Conservation (phyloP, 2,888 invertebrate genomes). For the Pecten maximus region DNA sequence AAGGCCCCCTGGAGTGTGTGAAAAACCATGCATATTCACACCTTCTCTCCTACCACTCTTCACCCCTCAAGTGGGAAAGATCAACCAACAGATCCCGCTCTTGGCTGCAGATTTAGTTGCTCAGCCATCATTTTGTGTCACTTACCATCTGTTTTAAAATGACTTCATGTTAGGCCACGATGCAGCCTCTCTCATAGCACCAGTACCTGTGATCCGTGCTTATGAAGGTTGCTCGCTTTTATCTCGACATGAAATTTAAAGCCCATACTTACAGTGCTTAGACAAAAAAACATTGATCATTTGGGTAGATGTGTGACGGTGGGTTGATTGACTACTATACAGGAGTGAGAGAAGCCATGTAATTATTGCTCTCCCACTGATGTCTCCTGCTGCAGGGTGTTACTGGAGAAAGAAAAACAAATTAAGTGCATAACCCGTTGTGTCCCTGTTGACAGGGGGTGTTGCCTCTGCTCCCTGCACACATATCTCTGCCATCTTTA, state of each 20-base stretch:
- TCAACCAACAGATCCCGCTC: constrained; percentile 27
- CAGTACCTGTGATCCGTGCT: constrained; percentile 11
- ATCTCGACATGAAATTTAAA: constrained; percentile 11
- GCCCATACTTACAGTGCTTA: constrained; percentile 2
- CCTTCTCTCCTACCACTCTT: constrained; percentile 8
- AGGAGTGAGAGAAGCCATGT: constrained; percentile 26
- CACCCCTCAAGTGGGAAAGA: not conserved
- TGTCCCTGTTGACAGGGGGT: constrained; percentile 32
- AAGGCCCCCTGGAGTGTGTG: constrained; percentile 33
- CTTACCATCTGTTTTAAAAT: constrained; percentile 24
- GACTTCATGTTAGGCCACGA: not conserved
- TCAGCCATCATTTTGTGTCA: constrained; percentile 9
- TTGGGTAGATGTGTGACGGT: not conserved
- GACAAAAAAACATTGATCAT: not conserved
- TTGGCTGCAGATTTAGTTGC: constrained; percentile 30
- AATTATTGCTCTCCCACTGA: not conserved
- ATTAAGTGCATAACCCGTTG: constrained; percentile 22
- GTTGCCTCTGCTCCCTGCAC: constrained; percentile 18
- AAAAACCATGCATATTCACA: constrained; percentile 27
- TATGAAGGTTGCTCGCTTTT: constrained; percentile 26
- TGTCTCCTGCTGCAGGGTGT: constrained; percentile 33
- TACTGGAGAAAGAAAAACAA: constrained; percentile 32
- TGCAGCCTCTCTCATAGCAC: not conserved
- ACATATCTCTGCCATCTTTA: constrained; percentile 30
- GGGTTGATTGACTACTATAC: not conserved